phyloP scores from a whole-genome alignment of 2,113 vertebrate species.

The Paramormyrops kingsleyae region DNA sequence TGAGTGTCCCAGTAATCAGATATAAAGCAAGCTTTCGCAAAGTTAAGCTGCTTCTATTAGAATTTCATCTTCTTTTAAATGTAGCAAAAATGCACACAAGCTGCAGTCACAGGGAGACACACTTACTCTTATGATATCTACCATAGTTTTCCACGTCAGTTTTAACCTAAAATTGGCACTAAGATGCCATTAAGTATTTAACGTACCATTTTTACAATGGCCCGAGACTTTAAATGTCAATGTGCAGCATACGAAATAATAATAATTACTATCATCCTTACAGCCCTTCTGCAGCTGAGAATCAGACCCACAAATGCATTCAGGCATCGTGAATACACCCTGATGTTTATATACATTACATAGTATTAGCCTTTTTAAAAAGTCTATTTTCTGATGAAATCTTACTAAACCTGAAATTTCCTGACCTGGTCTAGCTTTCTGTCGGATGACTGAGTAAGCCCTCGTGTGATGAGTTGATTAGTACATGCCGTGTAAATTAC shows the following conservation, averaged over 20 bases:
- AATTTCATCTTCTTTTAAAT: conserved; percentile 57
- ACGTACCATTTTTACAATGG: not conserved
- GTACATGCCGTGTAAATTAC: not conserved
- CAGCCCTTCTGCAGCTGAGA: not conserved
- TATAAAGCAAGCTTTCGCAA: conserved; percentile 64
- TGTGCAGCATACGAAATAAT: not conserved
- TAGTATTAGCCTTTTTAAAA: not conserved
- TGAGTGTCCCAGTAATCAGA: conserved; percentile 71
- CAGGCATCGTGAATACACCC: not conserved
- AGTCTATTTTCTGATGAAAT: not conserved
- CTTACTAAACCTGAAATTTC: not conserved
- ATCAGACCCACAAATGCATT: not conserved
- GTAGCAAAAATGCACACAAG: conserved; percentile 36
- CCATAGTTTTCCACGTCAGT: conserved; percentile 48
- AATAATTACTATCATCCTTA: not conserved
- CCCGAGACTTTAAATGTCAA: not conserved
- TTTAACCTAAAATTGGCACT: conserved; percentile 14
- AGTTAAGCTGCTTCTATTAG: conserved; percentile 73
- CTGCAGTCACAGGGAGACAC: conserved; percentile 27
- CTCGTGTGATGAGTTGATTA: not conserved
- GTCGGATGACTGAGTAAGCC: not conserved
- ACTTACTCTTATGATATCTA: conserved; percentile 48
- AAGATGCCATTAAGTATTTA: not conserved
- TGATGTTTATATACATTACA: not conserved
- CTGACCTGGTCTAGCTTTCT: not conserved